Evolutionary conservation across 2,888 invertebrate genomes (phyloP).

Genomic region (Fabriciana adippe): DNA sequence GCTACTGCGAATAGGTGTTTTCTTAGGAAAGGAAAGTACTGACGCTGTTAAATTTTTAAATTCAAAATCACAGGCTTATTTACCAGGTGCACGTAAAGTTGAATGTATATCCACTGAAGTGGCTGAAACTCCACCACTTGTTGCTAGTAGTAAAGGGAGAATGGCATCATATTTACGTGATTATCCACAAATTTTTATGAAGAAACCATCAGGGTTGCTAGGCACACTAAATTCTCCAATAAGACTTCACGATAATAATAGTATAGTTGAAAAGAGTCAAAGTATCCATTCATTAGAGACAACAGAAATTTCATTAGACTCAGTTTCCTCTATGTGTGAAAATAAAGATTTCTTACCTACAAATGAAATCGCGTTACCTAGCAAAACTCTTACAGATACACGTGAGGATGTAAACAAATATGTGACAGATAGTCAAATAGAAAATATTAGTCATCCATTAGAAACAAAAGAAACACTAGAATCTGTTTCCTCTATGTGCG

Average conservation of each 20-base stretch:
- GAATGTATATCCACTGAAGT: slow-evolving; percentile 47
- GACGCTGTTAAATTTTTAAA: slow-evolving; percentile 45
- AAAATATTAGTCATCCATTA: slow-evolving; percentile 16
- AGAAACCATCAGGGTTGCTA: slow-evolving; percentile 52
- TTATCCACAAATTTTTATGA: slow-evolving; percentile 74
- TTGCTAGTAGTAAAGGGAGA: slow-evolving; percentile 56
- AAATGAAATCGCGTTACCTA: background rate
- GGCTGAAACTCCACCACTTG: slow-evolving; percentile 58
- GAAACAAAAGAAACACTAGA: slow-evolving; percentile 24
- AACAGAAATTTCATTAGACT: slow-evolving; percentile 21
- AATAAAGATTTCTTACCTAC: background rate
- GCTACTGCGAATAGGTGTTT: slow-evolving; percentile 65
- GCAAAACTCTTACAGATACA: slow-evolving; percentile 19
- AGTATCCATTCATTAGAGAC: slow-evolving; percentile 22
- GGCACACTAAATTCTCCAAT: slow-evolving; percentile 16
- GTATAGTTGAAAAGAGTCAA: slow-evolving; percentile 1
- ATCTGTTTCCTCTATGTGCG: background rate
- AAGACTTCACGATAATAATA: slow-evolving; percentile 34
- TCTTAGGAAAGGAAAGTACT: slow-evolving; percentile 51
- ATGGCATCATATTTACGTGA: slow-evolving; percentile 67
- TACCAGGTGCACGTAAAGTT: slow-evolving; percentile 35
- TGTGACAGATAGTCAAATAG: slow-evolving; percentile 2
- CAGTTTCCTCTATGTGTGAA: background rate
- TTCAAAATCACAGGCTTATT: slow-evolving; percentile 38
- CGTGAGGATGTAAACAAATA: slow-evolving; percentile 15